Percentiles rank a stretch among this genome's conserved stretches.
phyloP scores from a whole-genome alignment of 2,888 invertebrate genomes.

The Iphiclides podalirius region DNA sequence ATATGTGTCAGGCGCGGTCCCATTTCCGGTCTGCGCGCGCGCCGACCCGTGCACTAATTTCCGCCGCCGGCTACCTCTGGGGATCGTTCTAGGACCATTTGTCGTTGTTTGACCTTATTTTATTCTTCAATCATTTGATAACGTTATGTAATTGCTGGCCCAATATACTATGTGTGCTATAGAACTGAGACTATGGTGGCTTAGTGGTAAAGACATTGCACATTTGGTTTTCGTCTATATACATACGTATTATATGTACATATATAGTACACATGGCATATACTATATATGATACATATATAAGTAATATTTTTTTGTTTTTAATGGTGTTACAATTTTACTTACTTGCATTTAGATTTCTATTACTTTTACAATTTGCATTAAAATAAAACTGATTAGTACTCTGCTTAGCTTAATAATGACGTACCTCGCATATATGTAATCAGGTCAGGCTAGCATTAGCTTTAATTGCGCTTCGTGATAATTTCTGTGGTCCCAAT shows the following conservation, averaged over 20 bases:
- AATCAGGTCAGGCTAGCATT: slow-evolving; percentile 4
- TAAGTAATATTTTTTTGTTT: no score
- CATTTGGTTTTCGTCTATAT: no score
- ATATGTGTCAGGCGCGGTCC: slow-evolving; percentile 71
- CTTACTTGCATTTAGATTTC: no score
- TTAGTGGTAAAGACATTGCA: no score
- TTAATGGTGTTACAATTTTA: no score
- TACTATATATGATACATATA: no score
- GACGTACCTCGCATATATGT: neutral
- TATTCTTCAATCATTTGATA: neutral
- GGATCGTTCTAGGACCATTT: slow-evolving; percentile 39
- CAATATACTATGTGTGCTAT: no score
- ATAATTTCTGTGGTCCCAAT: neutral
- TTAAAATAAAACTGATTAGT: slow-evolving; percentile 6
- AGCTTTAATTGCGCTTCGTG: neutral
- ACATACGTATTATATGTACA: no score
- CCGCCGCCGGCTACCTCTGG: slow-evolving; percentile 43
- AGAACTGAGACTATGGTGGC: no score
- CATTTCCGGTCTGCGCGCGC: slow-evolving; percentile 71
- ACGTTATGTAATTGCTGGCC: no score
- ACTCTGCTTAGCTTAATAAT: slow-evolving; percentile 2
- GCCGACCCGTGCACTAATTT: slow-evolving; percentile 69
- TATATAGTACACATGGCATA: no score
- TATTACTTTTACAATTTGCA: slow-evolving; percentile 18
- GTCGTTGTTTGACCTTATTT: neutral